A percentile compares a stretch with the other conserved stretches of the same genome.
These are phyloP conservation scores for Polydesmus complanatus DNA, from an alignment of 2,888 invertebrate genomes.

Conservation along the genomic window DNA sequence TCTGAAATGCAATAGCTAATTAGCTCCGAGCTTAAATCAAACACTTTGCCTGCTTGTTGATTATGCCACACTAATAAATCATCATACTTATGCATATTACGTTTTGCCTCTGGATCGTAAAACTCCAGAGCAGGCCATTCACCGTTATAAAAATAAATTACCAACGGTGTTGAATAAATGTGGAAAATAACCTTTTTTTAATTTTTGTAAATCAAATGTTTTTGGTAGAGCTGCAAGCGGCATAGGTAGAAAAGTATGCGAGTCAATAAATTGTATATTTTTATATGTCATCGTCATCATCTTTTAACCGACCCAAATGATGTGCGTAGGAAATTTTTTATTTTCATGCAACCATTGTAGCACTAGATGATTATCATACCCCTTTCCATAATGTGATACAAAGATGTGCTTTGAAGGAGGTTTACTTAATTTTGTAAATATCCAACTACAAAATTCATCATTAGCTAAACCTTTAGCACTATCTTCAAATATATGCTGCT, in stretches of 20 bases:
- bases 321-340: neutral
- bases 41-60: slow-evolving; percentile 10
- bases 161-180: neutral
- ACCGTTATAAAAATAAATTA: neutral
- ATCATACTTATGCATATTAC: neutral
- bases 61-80: neutral
- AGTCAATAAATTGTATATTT: neutral
- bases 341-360: neutral
- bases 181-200: neutral
- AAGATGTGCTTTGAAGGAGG: neutral
- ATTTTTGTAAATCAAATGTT: neutral
- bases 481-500: neutral
- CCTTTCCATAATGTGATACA: neutral
- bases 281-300: neutral
- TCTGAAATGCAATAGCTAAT: slow-evolving; percentile 20
- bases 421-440: neutral
- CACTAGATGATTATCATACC: neutral
- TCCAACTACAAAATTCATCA: neutral
- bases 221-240: neutral
- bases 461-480: neutral
- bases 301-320: neutral
- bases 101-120: neutral
- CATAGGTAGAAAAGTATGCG: neutral
- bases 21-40: slow-evolving; percentile 21
- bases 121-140: neutral